Percentiles rank a stretch among this genome's conserved stretches.
phyloP scores from a whole-genome alignment of 2,888 invertebrate genomes.

The Anaspis maculata region DNA sequence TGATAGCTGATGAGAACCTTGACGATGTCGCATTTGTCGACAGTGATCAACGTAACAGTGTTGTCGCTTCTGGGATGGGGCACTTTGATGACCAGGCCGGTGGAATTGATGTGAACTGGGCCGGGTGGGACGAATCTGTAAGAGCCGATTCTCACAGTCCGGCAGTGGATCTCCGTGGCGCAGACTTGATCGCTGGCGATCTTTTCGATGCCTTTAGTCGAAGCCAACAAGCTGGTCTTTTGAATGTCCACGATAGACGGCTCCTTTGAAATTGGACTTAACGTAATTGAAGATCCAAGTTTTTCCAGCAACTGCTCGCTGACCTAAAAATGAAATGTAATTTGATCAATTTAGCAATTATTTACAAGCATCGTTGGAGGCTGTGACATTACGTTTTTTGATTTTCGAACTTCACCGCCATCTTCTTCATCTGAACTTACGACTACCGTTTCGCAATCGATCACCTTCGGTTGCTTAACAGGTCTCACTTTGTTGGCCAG shows the following conservation, averaged over 20 bases:
- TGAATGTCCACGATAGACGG: constrained; percentile 34
- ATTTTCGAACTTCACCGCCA: too few species aligned
- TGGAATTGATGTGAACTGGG: constrained; percentile 44
- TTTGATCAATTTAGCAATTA: neutral
- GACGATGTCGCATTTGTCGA: constrained; percentile 62
- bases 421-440: constrained; percentile 65
- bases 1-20: constrained; percentile 72
- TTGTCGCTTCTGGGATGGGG: constrained; percentile 49
- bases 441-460: constrained; percentile 59
- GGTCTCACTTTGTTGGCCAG: constrained; percentile 11
- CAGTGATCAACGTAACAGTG: constrained; percentile 53
- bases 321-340: constrained; percentile 21
- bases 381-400: too few species aligned
- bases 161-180: constrained; percentile 45
- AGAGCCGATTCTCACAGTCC: constrained; percentile 77
- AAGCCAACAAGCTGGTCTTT: too few species aligned
- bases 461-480: constrained; percentile 36
- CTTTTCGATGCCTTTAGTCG: too few species aligned
- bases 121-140: constrained; percentile 70
- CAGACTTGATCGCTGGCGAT: too few species aligned
- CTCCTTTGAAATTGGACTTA: constrained; percentile 33
- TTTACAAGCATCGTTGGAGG: constrained; percentile 5
- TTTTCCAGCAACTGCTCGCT: constrained; percentile 29
- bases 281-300: constrained; percentile 29
- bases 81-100: constrained; percentile 42